Evolutionary conservation across 1,140 invertebrate genomes (phyloP).

Genomic region (Leptestheria dahalacensis): DNA sequence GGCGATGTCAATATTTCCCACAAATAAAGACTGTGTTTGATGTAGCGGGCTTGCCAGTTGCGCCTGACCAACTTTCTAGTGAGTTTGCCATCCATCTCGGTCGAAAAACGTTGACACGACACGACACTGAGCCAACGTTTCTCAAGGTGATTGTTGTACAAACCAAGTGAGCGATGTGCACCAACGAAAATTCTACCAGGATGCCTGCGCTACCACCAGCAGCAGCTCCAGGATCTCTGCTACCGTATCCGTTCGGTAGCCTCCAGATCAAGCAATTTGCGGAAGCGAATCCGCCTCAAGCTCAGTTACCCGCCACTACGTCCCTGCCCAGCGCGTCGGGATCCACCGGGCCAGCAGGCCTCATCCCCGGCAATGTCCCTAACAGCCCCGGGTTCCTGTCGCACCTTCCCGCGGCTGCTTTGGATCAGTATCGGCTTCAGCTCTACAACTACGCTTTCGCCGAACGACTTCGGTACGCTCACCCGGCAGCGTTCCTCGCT

Average conservation of each 20-base stretch:
- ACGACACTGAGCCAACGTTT: background rate
- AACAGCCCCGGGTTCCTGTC: conserved; percentile 34
- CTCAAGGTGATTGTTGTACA: background rate
- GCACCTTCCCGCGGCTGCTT: conserved; percentile 16
- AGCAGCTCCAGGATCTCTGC: conserved; percentile 2
- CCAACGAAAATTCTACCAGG: conserved; percentile 16
- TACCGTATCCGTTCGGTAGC: conserved; percentile 18
- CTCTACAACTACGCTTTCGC: conserved; percentile 78
- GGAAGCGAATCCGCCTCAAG: conserved; percentile 19
- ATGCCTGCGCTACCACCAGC: background rate
- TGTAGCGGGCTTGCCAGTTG: conserved; percentile 4
- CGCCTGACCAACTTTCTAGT: background rate
- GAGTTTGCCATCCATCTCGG: background rate
- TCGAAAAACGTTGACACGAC: too few relatives aligned
- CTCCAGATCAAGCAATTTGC: conserved; percentile 18
- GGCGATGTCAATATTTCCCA: conserved; percentile 11
- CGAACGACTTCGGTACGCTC: conserved; percentile 44
- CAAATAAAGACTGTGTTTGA: conserved; percentile 12
- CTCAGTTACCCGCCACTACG: conserved; percentile 1
- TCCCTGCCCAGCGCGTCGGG: background rate
- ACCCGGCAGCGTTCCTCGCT: conserved; percentile 28
- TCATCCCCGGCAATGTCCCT: conserved; percentile 21
- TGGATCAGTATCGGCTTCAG: conserved; percentile 70
- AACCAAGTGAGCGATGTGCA: conserved; percentile 16
- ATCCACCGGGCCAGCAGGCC: conserved; percentile 26